Base-by-base conservation (phyloP, 2,888 invertebrate genomes). In the Phytoseiulus persimilis region DNA sequence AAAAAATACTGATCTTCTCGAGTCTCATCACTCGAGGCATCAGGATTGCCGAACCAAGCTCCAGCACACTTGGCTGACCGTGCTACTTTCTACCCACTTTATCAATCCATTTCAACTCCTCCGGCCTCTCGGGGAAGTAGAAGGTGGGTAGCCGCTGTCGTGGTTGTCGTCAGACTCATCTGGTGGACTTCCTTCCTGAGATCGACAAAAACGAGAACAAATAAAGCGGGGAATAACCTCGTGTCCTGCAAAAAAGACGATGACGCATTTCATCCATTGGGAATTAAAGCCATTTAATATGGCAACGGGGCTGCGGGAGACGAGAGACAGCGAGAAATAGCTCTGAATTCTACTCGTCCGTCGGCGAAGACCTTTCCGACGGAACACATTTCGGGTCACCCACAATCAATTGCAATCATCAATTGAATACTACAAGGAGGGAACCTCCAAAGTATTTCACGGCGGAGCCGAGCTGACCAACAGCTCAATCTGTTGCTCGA, bases 111-210 rank as follows among this genome's bases (percentile, higher is more conserved):
- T 65, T 18, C 65, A 65, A 2, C 65, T 11, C 18, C 65, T 23
- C 65, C 65, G 65, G 65, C 18, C 65, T 65, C 39, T 39, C 9
- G 9, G 39, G 39, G 39, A 39, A 9, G 5, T 3, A 39, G 9
- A 39, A 39, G 39, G 3, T 39, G 39, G 65, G 65, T 65, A 28
- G 65, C 46, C 46, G 46, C 46, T 46, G 46, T 46, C 9, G 6
- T 6, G 46, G 46, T 46, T 46, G 46, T 65, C 65, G 65, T 65
- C 65, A 65, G 65, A 65, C 65, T 65, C 65, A 65, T 65, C 65
- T 65, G 65, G 65, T 65, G 65, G 65, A 65, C 65, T 65, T 65
- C 65, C 65, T 65, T 65, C 65, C 65, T 65, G 65, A 65, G 65
- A 65, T 65, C 65, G 65, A 65, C 65, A 65, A 65, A 28, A 65